Evolutionary conservation across 2,113 vertebrate genomes (phyloP).

Genomic region (Promerops cafer): DNA sequence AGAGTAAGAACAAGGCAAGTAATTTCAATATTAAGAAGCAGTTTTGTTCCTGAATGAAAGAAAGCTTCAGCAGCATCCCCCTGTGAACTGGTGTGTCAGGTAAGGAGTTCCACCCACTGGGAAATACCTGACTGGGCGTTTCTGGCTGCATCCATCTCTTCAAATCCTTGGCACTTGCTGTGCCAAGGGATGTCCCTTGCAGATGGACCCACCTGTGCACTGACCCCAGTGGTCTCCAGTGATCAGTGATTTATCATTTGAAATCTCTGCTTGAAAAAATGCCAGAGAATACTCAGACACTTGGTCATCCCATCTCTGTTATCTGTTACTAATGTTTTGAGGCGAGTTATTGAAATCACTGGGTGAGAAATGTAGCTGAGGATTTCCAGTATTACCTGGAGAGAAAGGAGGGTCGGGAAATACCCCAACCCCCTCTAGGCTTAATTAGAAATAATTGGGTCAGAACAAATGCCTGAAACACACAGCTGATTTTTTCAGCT

Average conservation of each 20-base stretch:
- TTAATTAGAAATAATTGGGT: neutral
- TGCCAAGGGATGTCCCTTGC: neutral
- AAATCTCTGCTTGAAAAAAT: neutral
- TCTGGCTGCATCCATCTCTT: neutral
- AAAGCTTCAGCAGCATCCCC: neutral
- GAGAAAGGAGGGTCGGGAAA: neutral
- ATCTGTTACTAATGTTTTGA: neutral
- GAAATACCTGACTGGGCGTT: neutral
- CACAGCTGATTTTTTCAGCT: neutral
- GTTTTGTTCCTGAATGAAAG: neutral
- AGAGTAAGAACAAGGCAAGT: neutral
- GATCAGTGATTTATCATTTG: neutral
- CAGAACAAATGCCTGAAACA: slow-evolving; percentile 29
- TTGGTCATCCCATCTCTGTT: neutral
- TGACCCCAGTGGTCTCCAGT: neutral
- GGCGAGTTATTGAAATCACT: fast-evolving
- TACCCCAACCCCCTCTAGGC: neutral
- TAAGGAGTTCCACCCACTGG: neutral
- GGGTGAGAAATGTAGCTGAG: neutral
- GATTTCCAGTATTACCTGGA: neutral
- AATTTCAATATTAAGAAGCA: neutral
- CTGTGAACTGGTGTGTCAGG: neutral
- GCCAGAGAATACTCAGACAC: neutral
- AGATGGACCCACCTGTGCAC: neutral
- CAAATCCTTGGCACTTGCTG: fast-evolving